phyloP scores from a whole-genome alignment of 2,888 invertebrate genomes.

The Papilio protenor region DNA sequence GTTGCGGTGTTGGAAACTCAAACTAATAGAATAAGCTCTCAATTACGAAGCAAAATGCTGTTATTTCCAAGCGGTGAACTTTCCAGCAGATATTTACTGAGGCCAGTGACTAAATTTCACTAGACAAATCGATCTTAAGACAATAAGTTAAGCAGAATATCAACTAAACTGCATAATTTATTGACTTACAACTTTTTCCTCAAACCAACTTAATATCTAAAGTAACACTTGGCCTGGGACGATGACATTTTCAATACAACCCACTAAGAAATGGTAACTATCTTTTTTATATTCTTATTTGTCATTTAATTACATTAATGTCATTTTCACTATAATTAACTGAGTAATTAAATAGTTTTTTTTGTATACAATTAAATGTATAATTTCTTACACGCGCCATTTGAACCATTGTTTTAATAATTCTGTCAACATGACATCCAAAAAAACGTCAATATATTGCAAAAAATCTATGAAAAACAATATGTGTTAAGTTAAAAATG shows the following conservation, averaged over 20 bases:
- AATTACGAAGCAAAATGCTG: background rate
- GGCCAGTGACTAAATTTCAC: background rate
- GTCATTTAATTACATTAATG: too few relatives aligned
- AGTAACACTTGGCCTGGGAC: background rate
- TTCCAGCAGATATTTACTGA: background rate
- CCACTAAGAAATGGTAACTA: background rate
- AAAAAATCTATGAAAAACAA: background rate
- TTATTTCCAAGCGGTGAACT: background rate
- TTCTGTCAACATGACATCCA: background rate
- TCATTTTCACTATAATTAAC: background rate
- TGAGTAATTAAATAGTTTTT: background rate
- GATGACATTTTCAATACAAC: constrained; percentile 20
- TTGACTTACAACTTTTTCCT: constrained; percentile 26
- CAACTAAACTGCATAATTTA: constrained; percentile 4
- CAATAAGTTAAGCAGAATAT: background rate
- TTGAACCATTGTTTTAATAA: background rate
- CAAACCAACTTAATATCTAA: constrained; percentile 12
- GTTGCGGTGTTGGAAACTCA: background rate
- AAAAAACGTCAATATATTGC: background rate
- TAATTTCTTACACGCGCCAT: too few relatives aligned
- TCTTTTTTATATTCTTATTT: background rate
- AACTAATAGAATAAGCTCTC: background rate
- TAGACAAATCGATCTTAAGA: background rate
- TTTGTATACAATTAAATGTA: background rate
- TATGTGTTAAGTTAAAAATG: background rate